Conservation (phyloP, 2,113 vertebrate species). For the Rhipidura dahli region DNA sequence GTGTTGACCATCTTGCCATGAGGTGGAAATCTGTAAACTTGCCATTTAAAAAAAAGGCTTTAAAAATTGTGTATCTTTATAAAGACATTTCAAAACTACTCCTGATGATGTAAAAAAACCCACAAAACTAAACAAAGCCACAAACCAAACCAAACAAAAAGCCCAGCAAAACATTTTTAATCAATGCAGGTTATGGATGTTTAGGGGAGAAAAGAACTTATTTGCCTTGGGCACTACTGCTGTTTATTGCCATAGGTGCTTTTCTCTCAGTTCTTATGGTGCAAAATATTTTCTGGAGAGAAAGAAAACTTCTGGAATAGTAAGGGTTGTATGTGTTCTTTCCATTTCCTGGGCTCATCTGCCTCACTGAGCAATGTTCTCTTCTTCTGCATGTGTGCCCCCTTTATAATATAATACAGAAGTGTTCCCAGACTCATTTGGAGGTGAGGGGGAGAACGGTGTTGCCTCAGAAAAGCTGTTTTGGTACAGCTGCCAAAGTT, state of each 20-base stretch:
- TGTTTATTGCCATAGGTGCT: not conserved
- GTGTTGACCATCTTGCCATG: not conserved
- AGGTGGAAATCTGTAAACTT: not conserved
- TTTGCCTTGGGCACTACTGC: not conserved
- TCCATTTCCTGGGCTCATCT: not conserved
- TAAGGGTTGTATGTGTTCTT: not conserved
- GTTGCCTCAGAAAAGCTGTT: not conserved
- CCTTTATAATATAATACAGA: not conserved
- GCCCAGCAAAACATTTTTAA: not conserved
- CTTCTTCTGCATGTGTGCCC: not conserved
- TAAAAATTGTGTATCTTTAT: not conserved
- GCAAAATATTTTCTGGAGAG: not conserved
- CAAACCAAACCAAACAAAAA: too few relatives aligned
- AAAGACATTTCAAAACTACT: not conserved
- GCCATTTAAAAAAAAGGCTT: not conserved
- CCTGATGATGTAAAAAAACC: not conserved
- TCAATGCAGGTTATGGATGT: not conserved
- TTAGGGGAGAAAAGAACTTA: not conserved
- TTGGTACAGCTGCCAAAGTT: not conserved
- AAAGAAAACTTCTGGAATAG: not conserved
- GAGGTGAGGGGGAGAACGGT: not conserved
- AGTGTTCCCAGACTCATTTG: not conserved
- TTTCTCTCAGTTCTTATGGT: not conserved
- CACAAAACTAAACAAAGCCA: not conserved
- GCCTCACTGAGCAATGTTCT: not conserved